Evolutionary conservation across 2,113 vertebrate species (phyloP).

Genomic region (Condylura cristata): DNA sequence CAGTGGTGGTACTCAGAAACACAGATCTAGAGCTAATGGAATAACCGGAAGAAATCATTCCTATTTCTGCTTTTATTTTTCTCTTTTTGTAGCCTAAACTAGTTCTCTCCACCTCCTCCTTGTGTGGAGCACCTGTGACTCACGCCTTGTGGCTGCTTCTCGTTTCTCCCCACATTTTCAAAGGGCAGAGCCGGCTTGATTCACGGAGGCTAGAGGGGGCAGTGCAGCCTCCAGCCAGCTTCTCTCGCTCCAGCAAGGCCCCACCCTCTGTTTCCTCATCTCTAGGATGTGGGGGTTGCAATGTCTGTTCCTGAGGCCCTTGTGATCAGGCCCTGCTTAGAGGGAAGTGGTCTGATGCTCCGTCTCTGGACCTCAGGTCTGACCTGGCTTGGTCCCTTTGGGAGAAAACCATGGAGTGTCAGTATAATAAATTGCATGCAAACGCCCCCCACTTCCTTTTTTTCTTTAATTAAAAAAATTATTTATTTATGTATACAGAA

Average conservation of each 20-base stretch:
- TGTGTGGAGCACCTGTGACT: neutral
- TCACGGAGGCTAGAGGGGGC: neutral
- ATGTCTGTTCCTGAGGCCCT: neutral
- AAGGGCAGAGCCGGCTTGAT: neutral
- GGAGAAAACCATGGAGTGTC: constrained; percentile 3
- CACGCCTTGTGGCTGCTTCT: neutral
- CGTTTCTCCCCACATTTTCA: neutral
- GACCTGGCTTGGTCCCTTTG: neutral
- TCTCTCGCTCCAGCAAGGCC: no score
- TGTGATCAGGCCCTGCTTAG: neutral
- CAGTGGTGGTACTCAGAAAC: neutral
- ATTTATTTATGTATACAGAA: no score
- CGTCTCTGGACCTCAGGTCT: neutral
- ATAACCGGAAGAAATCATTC: neutral
- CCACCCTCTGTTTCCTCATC: neutral
- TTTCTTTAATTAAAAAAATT: no score
- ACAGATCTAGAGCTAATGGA: neutral
- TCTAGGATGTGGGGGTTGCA: neutral
- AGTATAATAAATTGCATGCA: neutral
- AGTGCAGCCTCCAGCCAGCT: neutral
- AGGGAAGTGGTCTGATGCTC: neutral
- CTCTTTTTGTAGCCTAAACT: neutral
- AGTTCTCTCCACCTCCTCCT: neutral
- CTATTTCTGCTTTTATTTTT: neutral
- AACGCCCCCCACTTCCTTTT: neutral